Base-by-base conservation (phyloP, 2,888 invertebrate genomes). In the Steinernema carpocapsae region DNA sequence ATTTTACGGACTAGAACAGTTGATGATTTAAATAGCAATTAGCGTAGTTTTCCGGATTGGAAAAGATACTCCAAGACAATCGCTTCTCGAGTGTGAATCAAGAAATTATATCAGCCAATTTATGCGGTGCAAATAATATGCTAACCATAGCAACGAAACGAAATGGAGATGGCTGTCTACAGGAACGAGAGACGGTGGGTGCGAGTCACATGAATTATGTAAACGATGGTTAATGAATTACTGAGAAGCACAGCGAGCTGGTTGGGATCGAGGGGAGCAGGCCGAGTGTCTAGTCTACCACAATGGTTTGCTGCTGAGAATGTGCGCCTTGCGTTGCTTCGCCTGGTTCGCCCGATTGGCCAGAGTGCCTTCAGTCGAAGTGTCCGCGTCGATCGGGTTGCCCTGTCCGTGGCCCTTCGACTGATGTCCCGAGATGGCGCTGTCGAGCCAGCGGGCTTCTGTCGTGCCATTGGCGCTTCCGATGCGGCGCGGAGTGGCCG, bases 241-340 rank as follows among this genome's bases (percentile, higher is more conserved):
- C 37, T 37, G 37, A 37, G 37, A 37, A 37, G 37, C 37, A 37
- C 37, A 37, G 37, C 37, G 37, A 37, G 37, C 3, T 37, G 10
- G 10, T 37, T 48, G 17, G n/a, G 48, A 48, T 19, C 17, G 17
- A 48, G 4, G 48, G n/a, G 48, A 43, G 43, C 19, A 19, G 24
- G 14, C 17, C 48, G 19, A 19, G 4, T 4, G 22, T 46, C 77
- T 76, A 85, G 22, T 46, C 77, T 76, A 85, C 85, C 85, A 85
- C 10, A 85, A 79, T 52, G 85, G 85, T 72, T 84, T 82, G 79
- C 81, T 83, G 72, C 84, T 80, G 7, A 85, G 80, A 71, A 85
- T 82, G 74, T 85, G 83, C 7, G 80, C 80, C 74, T 85, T 85
- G 72, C 85, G 78, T 37, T 78, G 77, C 32, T 80, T 80, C 7